Evolutionary conservation across 2,888 invertebrate genomes (phyloP).

Genomic region (Cepaea hortensis): DNA sequence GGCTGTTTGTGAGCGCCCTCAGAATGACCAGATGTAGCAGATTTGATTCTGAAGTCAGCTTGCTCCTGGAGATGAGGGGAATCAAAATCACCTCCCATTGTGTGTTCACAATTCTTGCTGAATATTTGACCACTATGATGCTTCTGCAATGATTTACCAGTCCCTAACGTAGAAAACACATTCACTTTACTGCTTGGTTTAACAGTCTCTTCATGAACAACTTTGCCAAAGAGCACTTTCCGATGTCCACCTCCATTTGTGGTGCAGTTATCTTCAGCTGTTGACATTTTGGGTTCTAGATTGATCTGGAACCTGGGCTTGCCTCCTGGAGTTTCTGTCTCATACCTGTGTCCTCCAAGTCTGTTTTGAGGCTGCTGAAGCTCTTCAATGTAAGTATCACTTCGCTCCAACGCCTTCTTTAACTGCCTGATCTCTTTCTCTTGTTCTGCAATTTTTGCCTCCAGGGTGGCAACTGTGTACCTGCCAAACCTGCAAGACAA

Average conservation of each 20-base stretch:
- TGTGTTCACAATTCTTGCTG: neutral
- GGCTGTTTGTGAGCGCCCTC: neutral
- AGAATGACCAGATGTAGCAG: neutral
- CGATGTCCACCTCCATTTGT: neutral
- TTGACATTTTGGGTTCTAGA: slow-evolving; percentile 19
- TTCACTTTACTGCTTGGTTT: neutral
- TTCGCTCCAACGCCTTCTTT: slow-evolving; percentile 71
- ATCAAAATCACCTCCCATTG: neutral
- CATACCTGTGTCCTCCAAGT: neutral
- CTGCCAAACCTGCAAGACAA: slow-evolving; percentile 68
- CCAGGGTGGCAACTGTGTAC: slow-evolving; percentile 71
- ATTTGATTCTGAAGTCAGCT: neutral
- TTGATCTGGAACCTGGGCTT: slow-evolving; percentile 14
- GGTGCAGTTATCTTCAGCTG: neutral
- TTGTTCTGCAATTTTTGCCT: slow-evolving; percentile 68
- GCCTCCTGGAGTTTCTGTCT: neutral
- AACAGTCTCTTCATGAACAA: neutral
- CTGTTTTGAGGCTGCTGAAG: slow-evolving; percentile 64
- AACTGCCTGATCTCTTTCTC: slow-evolving; percentile 71
- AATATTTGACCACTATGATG: neutral
- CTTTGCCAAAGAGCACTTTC: slow-evolving; percentile 39
- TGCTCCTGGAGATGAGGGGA: neutral
- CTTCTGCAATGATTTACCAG: neutral
- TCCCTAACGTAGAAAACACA: neutral
- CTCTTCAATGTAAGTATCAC: slow-evolving; percentile 72